These are phyloP conservation scores for Urosaurus nigricauda DNA, from an alignment of 2,797 vertebrate genomes.

Conservation along the genomic window DNA sequence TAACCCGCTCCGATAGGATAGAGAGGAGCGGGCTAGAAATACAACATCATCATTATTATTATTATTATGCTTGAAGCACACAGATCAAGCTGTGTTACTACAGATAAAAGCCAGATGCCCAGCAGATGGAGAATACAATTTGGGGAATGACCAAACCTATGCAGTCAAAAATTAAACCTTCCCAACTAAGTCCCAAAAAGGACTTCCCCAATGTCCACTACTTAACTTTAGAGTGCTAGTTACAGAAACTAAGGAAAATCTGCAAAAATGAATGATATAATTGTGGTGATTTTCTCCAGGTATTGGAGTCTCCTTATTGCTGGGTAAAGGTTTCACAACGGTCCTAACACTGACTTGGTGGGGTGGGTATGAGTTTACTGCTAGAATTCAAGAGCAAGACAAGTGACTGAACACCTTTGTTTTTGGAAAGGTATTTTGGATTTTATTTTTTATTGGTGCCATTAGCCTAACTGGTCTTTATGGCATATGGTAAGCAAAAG, in stretches of 20 bases:
- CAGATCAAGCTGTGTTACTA: neutral
- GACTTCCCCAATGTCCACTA: neutral
- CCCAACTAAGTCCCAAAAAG: neutral
- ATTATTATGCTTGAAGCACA: no score
- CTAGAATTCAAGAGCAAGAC: neutral
- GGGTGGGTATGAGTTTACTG: neutral
- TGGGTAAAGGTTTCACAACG: neutral
- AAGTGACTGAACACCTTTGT: neutral
- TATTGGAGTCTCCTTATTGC: neutral
- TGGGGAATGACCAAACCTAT: neutral
- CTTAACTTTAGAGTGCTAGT: neutral
- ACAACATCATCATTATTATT: no score
- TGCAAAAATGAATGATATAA: neutral
- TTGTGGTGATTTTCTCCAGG: neutral
- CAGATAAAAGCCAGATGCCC: neutral
- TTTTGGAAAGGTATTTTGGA: neutral
- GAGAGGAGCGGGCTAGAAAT: no score
- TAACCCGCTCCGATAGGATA: no score
- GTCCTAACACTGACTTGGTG: neutral
- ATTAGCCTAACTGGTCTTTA: constrained; percentile 1
- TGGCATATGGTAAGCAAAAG: neutral
- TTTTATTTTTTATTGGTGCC: constrained; percentile 9
- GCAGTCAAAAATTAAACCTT: neutral
- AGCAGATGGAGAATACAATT: neutral
- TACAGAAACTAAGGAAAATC: neutral